Conservation (phyloP, 2,113 vertebrate species). For the Actenoides lindsayi region DNA sequence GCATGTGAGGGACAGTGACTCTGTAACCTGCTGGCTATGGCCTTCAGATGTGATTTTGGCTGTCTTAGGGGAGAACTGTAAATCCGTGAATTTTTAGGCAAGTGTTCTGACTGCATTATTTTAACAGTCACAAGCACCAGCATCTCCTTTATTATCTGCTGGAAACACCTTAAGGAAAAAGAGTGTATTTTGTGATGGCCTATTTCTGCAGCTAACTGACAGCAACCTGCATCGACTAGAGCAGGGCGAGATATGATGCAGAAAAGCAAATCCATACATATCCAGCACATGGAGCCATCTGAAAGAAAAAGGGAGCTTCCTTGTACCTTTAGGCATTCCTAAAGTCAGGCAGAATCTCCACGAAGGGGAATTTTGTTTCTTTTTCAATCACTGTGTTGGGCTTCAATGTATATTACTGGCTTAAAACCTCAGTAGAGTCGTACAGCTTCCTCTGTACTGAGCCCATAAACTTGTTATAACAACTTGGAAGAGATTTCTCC, state of each 20-base stretch:
- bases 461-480: neutral
- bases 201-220: neutral
- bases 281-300: neutral
- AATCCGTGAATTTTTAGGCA: neutral
- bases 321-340: neutral
- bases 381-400: neutral
- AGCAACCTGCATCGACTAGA: rapidly evolving
- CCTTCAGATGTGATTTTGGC: neutral
- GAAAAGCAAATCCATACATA: neutral
- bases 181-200: neutral
- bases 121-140: neutral
- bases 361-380: neutral
- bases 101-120: neutral
- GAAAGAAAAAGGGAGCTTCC: neutral
- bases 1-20: neutral
- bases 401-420: neutral
- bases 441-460: neutral
- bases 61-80: neutral
- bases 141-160: neutral
- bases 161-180: neutral
- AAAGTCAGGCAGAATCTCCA: neutral
- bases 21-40: neutral
- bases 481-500: constrained; percentile 32
- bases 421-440: neutral
- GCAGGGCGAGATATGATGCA: neutral